Base-by-base conservation (phyloP, 2,113 vertebrate species). In the Lepus americanus region DNA sequence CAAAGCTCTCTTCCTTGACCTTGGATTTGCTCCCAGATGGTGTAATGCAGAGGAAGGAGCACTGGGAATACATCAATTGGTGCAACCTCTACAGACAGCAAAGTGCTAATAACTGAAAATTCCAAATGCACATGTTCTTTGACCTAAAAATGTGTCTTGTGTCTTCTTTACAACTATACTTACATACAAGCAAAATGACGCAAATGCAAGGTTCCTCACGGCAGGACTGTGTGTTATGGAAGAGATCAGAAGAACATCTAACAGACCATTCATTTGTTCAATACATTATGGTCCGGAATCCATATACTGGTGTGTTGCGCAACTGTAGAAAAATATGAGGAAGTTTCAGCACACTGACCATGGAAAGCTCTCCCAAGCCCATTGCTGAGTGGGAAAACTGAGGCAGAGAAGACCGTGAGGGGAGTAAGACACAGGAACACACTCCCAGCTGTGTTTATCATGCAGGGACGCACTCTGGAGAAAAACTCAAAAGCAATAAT, bases 401-500 rank as follows among this genome's bases (percentile, higher is more conserved):
- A 6, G 66, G 7, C 27, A 25, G 33, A n/a, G 39, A 87, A 85
- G 5, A 94, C 27, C 9, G 4, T 3, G 44, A 29, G 12, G 2
- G 84, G 83, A 70, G 5, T 25, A 10, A 90, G 11, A 44, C 44
- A 94, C 66, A 61, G 8, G 6, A 63, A 20, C 9, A 10, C 19
- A 36, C 53, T 39, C 23, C 61, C 61, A 12, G 85, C 69, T 51
- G 17, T 61, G 53, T 53, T 72, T 77, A 85, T 63, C 55, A 69
- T 53, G 44, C 5, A 13, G 23, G 20, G 63, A 90, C 39, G 66
- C 69, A 90, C 49, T 90, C n/a, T 33, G 31, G 72, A 79, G 64
- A 74, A 89, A 94, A 73, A 85, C 49, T 44, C 61, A 83, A 64
- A 83, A 89, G 74, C n/a, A n/a, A 19, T 61, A 63, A 14, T 22